Evolutionary conservation across 2,888 invertebrate genomes (phyloP), one percentile per base, ranked within the genome.

Genomic region (Drosophila limbata): DNA sequence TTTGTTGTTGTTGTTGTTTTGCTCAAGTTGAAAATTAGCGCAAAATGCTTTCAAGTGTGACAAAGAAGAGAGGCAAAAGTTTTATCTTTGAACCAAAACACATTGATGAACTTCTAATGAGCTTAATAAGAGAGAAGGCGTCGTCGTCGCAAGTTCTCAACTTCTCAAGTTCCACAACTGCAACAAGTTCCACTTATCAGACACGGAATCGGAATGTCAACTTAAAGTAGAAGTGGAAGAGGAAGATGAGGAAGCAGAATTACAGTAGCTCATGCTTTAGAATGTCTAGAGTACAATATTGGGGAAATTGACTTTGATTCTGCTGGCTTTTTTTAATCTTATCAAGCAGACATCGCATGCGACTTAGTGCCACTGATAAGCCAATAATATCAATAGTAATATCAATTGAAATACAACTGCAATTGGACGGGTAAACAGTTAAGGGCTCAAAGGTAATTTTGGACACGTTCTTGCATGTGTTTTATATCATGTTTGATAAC

Each of bases 101-200:
- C 55, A 78, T 79, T 73, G 69, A 81, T 87, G 70, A 84, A 81
- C 88, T 87, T 65, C 75, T 84, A 89, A 89, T 87, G 79, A 89
- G 79, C 82, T 77, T 70, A 73, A 79, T 84, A 87, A 81, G 69
- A 74, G 69, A 51, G 51, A 65, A 60, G 48, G 63, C 77, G 53
- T 25, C 56, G n/a, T 47, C 77, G 53, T 31, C 56, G n/a, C 56
- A 48, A 63, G 13, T 63, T 48, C n/a, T 35, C 64, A 68, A 76
- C 44, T 68, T 50, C 37, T 45, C 67, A 57, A 73, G 28, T 52
- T 51, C 52, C 28, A 35, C 48, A 48, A 47, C 21, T 57, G 45
- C 57, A 56, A 56, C 57, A 57, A 57, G 57, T 44, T 70, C 21
- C 65, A 64, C 52, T 69, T 69, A 66, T 44, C 67, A 25, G 11